Evolutionary conservation across 2,888 invertebrate species (phyloP).

Genomic region (Tetranychus truncatus): DNA sequence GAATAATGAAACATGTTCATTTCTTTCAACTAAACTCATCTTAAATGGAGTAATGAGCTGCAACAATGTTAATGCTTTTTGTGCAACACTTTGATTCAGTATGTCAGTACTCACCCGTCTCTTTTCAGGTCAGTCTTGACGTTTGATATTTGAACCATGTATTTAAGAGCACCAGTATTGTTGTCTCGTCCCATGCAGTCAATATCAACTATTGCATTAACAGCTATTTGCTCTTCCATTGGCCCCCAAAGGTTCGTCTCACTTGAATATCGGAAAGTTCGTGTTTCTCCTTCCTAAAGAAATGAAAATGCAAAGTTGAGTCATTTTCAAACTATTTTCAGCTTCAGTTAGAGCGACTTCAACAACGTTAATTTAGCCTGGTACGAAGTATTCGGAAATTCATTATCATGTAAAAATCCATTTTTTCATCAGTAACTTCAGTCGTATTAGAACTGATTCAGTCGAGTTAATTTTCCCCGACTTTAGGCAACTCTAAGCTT

Average conservation of each 20-base stretch:
- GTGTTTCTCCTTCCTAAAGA: constrained; percentile 18
- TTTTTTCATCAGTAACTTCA: too few relatives aligned
- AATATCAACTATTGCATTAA: constrained; percentile 21
- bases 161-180: constrained; percentile 15
- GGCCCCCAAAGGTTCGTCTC: constrained; percentile 23
- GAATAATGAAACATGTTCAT: too few relatives aligned
- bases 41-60: neutral
- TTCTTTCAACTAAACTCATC: too few relatives aligned
- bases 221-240: constrained; percentile 20
- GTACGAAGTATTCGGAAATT: too few relatives aligned
- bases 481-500: too few relatives aligned
- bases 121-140: constrained; percentile 10
- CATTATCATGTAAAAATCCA: too few relatives aligned
- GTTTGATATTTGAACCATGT: constrained; percentile 18
- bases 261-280: constrained; percentile 23
- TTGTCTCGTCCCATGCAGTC: constrained; percentile 22
- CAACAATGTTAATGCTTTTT: neutral
- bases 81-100: neutral
- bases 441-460: too few relatives aligned
- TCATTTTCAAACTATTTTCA: neutral
- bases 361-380: too few relatives aligned
- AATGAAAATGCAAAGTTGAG: neutral
- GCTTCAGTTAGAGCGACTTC: neutral
- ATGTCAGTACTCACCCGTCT: constrained; percentile 4
- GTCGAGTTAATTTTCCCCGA: too few relatives aligned